Base-by-base conservation (phyloP, 2,888 invertebrate species). In the Andrena bicolor region DNA sequence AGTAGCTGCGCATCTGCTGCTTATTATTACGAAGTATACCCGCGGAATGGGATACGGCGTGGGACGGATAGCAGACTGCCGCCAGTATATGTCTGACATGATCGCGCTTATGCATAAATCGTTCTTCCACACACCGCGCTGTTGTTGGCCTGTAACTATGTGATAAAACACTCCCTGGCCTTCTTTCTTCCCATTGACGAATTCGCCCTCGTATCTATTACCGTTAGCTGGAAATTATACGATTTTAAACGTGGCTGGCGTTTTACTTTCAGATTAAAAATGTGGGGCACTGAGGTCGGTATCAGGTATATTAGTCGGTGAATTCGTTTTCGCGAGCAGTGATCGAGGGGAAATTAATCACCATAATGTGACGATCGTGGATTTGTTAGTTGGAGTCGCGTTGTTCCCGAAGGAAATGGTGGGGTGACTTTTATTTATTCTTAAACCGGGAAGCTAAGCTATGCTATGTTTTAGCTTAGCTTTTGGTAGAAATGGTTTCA, bases 141-240 rank as follows among this genome's bases (percentile, higher is more conserved):
- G 96, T 83, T 96, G 90, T 91, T 96, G 96, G 0, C 96, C 96
- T 0, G 94, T 96, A 87, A 94, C 94, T 90, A 96, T 91, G 91
- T 96, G 96, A 90, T 95, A 96, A 92, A 95, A 96, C 51, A 95
- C 94, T 0, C 97, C 97, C n/a, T 94, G 91, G 0, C 97, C 97
- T 86, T 95, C 94, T 90, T 96, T 96, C 73, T 94, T 86, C 84
- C 96, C 95, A 6, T 94, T 89, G 48, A 93, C 89, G 95, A 96
- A 97, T 76, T 95, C 90, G 0, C 97, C 97, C 93, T 96, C 96
- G 90, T 96, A 97, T 65, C 96, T 94, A 88, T 96, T 96, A 2
- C 95, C 95, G 89, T 96, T 95, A 56, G 90, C 95, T 95, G 86
- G 75, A 92, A 84, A 82, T 83, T 20, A 69, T 1, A 41, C 16